phyloP scores from a whole-genome alignment of 2,888 invertebrate genomes.

The Nomada fabriciana region DNA sequence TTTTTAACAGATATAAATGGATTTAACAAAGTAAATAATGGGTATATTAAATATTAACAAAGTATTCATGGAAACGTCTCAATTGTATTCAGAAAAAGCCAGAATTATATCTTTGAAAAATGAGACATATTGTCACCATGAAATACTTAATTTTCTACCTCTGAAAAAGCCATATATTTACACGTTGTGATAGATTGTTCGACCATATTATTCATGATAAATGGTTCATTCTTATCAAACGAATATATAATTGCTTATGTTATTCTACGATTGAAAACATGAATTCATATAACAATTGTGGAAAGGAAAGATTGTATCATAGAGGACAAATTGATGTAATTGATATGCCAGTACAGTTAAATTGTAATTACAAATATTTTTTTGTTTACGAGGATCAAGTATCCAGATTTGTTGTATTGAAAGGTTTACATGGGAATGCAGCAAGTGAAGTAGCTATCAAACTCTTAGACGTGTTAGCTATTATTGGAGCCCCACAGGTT shows the following conservation, averaged over 20 bases:
- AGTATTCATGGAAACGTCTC: not conserved
- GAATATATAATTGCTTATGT: not conserved
- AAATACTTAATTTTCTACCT: constrained; percentile 12
- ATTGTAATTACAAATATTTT: constrained; percentile 65
- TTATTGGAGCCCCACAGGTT: constrained; percentile 76
- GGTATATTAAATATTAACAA: not conserved
- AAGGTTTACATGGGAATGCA: constrained; percentile 66
- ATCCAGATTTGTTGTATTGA: constrained; percentile 75
- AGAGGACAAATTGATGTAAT: constrained; percentile 76
- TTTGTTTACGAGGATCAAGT: constrained; percentile 76
- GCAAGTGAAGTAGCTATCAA: constrained; percentile 70
- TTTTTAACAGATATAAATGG: not conserved
- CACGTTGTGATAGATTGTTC: constrained; percentile 10
- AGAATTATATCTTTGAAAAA: constrained; percentile 4
- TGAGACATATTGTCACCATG: not conserved
- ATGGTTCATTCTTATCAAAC: not conserved
- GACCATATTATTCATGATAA: not conserved
- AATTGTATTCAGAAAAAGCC: not conserved
- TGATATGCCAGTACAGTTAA: constrained; percentile 69
- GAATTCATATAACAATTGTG: constrained; percentile 22
- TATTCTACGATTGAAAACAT: constrained; percentile 21
- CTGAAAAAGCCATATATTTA: not conserved
- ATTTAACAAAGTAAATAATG: constrained; percentile 16
- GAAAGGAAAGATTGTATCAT: constrained; percentile 33
- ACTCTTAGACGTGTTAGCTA: constrained; percentile 73